Evolutionary conservation across 2,113 vertebrate species (phyloP), one percentile per base, ranked within the genome.

Genomic region (Paralichthys olivaceus): DNA sequence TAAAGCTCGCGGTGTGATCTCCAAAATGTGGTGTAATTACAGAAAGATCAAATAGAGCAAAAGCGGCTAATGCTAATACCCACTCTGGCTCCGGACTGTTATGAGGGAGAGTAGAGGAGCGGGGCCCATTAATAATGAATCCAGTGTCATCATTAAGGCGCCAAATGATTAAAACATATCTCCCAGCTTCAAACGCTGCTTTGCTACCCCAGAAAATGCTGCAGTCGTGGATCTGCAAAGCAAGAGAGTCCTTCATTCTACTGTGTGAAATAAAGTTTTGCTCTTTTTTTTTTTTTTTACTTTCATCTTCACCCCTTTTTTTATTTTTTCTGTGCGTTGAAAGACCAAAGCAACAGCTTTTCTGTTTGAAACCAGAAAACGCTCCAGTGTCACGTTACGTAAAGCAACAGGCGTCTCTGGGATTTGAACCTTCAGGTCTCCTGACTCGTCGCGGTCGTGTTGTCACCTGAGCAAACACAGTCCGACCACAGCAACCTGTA

Each of bases 91-190:
- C 72, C 60, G 15, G 76, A 71, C 86, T 79, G 74, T 78, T 90
- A 61, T 63, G 76, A 78, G 64, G 72, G 58, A 85, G 69, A 94
- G 92, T 81, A 14, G 74, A 82, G 77, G 80, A 91, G 84, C 80
- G 72, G 86, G 90, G 83, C 84, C 69, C 93, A 96, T 97, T 95
- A 96, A 96, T 96, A 97, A 96, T 97, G 94, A 91, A 97, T 96
- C 87, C 72, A 92, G 92, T 95, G 95, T 97, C 95, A 94, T 95
- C 94, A 96, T 96, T 95, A 96, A 91, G 86, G 87, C 94, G 88
- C 82, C 75, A 87, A 90, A 95, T 96, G 94, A 96, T 96, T 96
- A 95, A 96, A 96, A 96, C 96, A 94, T 93, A 95, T 95, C 87
- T 94, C 91, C 84, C 90, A 81, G 93, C 93, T 95, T 96, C 94